Conservation (phyloP, 2,888 invertebrate species). For the Anarsia innoxiella region DNA sequence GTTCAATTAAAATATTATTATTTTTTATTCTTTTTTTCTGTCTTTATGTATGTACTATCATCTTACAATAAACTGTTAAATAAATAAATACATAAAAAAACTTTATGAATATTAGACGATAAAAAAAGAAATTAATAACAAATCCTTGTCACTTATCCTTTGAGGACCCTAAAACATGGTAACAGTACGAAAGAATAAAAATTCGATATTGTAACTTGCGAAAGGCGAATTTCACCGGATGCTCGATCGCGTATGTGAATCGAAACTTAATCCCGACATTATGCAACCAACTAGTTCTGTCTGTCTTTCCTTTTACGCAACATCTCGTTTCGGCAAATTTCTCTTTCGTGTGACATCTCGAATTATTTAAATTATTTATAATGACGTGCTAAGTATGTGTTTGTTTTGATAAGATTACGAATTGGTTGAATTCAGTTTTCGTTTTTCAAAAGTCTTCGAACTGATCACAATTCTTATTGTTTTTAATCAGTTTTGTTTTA, state of each 20-base stretch:
- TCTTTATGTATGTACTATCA: no score
- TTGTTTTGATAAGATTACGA: no score
- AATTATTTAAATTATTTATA: no score
- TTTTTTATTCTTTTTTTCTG: neutral
- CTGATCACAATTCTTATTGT: no score
- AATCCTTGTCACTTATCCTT: neutral
- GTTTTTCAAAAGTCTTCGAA: no score
- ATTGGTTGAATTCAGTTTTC: no score
- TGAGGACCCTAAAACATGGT: neutral
- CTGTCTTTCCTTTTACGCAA: slow-evolving; percentile 7
- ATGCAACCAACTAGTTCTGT: slow-evolving; percentile 8
- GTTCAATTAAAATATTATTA: neutral
- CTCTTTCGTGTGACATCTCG: no score
- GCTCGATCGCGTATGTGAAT: slow-evolving; percentile 14
- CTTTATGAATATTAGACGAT: neutral
- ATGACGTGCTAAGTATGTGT: no score
- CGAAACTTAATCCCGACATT: slow-evolving; percentile 13
- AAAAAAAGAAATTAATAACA: neutral
- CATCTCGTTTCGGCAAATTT: slow-evolving; percentile 3
- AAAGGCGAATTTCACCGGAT: slow-evolving; percentile 43
- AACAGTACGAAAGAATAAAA: neutral
- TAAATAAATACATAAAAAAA: neutral
- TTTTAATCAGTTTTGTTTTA: no score
- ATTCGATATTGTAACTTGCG: slow-evolving; percentile 16
- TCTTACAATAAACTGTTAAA: no score